Evolutionary conservation across 2,888 invertebrate species (phyloP).

Genomic region (Xestia sexstrigata): DNA sequence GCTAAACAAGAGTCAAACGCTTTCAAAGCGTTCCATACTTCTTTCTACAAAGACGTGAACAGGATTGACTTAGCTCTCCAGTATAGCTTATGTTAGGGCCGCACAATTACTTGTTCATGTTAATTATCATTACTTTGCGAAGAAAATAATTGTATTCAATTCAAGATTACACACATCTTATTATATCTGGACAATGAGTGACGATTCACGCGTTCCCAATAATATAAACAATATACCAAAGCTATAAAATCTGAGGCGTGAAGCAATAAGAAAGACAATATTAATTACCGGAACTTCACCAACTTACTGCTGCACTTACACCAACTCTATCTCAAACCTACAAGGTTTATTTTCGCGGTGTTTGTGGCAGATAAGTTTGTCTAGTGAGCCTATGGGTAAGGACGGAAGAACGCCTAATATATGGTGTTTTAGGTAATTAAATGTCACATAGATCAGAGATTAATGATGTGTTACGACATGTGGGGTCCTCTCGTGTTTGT

Average conservation of each 20-base stretch:
- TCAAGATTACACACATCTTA: neutral
- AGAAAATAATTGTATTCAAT: neutral
- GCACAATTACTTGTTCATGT: no score
- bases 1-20: no score
- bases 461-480: constrained; percentile 89
- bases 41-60: no score
- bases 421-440: constrained; percentile 91
- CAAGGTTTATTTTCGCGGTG: constrained; percentile 63
- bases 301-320: constrained; percentile 36
- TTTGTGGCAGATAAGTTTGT: constrained; percentile 59
- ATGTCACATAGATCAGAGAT: constrained; percentile 90
- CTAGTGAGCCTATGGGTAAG: constrained; percentile 77
- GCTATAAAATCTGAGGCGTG: constrained; percentile 90
- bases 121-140: no score
- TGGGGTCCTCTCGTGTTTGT: constrained; percentile 71
- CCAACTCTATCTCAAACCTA: constrained; percentile 56
- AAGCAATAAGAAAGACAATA: constrained; percentile 89
- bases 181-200: constrained; percentile 41
- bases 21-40: no score
- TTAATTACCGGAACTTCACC: constrained; percentile 81
- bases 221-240: constrained; percentile 70
- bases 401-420: constrained; percentile 89
- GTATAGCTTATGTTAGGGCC: no score
- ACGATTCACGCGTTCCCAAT: constrained; percentile 63
- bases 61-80: no score